Percentiles rank a stretch among this genome's conserved stretches.
Evolutionary conservation across 2,797 vertebrate genomes (phyloP).

Genomic region (Avahi laniger): DNA sequence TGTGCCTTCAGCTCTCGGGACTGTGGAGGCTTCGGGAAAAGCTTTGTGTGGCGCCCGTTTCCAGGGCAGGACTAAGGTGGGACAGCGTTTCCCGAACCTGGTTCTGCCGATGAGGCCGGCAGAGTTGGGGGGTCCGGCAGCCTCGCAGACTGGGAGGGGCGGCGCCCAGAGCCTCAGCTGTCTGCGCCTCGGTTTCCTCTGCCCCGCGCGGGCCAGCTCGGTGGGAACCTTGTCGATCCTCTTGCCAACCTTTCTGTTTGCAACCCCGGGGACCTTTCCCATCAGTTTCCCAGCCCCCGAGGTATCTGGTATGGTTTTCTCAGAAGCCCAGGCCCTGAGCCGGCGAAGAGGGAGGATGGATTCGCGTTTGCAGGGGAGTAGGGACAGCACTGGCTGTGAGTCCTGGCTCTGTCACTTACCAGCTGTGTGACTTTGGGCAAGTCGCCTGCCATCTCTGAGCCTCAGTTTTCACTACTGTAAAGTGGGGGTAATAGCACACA

Average conservation of each 20-base stretch:
- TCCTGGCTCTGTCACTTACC: not conserved
- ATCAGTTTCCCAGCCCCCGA: not conserved
- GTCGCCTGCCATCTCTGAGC: not conserved
- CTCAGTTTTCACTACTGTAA: not conserved
- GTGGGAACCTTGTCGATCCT: accelerated
- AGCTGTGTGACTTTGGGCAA: not conserved
- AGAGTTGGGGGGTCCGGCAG: not conserved
- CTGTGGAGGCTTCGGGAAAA: accelerated
- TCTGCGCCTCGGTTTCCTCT: not conserved
- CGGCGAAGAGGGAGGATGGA: not conserved
- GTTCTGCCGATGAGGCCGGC: not conserved
- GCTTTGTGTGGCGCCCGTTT: too few species aligned
- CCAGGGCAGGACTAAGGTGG: accelerated
- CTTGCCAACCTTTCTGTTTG: not conserved
- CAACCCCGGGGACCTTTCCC: not conserved
- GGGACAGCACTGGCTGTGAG: not conserved
- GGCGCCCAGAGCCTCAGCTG: not conserved
- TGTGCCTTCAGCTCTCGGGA: not conserved
- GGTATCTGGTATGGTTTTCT: not conserved
- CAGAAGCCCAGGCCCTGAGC: not conserved
- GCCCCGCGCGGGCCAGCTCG: accelerated
- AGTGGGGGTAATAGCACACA: not conserved
- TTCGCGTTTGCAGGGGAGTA: not conserved
- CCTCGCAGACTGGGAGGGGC: accelerated
- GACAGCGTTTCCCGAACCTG: not conserved